Evolutionary conservation across 2,888 invertebrate genomes (phyloP).

Genomic region (Chrysopilus asiliformis): DNA sequence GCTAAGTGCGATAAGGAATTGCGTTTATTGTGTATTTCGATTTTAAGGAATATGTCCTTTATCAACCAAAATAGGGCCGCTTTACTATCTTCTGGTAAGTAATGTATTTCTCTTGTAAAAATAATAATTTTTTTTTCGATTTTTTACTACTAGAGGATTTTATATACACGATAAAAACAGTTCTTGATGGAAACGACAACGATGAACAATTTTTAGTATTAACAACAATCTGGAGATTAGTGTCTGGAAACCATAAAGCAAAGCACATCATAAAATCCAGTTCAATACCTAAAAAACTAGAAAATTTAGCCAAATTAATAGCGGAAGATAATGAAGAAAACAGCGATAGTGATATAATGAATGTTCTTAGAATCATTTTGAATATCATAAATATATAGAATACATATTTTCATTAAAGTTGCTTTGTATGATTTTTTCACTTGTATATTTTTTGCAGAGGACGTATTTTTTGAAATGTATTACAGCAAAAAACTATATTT

Average conservation of each 20-base stretch:
- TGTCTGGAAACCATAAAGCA: constrained; percentile 27
- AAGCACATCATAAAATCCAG: constrained; percentile 26
- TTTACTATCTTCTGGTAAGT: constrained; percentile 23
- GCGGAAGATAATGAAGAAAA: too few species aligned
- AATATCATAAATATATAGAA: too few species aligned
- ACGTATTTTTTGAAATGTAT: too few species aligned
- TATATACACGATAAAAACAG: constrained; percentile 7
- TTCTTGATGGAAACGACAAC: constrained; percentile 15
- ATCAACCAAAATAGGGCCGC: constrained; percentile 23
- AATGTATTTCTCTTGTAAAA: constrained; percentile 7
- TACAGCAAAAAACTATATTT: too few species aligned
- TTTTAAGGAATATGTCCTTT: constrained; percentile 33
- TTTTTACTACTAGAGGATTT: constrained; percentile 11
- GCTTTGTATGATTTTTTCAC: too few species aligned
- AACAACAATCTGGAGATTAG: constrained; percentile 27
- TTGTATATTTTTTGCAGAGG: too few species aligned
- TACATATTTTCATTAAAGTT: too few species aligned
- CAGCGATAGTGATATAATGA: too few species aligned
- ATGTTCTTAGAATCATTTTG: too few species aligned
- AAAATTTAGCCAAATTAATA: too few species aligned
- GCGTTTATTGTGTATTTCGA: constrained; percentile 23
- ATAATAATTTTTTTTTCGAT: neutral
- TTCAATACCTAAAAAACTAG: constrained; percentile 23
- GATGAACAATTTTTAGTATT: constrained; percentile 26
- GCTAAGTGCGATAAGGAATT: constrained; percentile 17